A percentile compares a stretch with the other conserved stretches of the same genome.
phyloP scores from a whole-genome alignment of 1,140 invertebrate genomes.

The Drosophila pandora region DNA sequence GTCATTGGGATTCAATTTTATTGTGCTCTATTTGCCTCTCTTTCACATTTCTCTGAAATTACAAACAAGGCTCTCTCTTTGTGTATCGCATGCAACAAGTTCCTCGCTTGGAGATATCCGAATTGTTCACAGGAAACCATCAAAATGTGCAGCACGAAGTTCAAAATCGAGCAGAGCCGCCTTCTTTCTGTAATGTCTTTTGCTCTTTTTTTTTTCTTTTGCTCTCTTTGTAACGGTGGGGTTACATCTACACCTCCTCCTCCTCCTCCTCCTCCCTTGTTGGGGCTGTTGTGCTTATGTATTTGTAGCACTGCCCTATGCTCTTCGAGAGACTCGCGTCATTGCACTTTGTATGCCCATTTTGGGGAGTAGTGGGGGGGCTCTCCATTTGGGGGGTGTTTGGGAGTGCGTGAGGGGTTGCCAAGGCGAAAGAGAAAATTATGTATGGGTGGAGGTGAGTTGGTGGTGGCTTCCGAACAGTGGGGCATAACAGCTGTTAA shows the following conservation, averaged over 20 bases:
- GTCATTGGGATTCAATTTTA: slow-evolving; percentile 20
- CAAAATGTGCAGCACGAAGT: slow-evolving; percentile 70
- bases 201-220: slow-evolving; percentile 6
- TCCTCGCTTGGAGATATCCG: slow-evolving; percentile 72
- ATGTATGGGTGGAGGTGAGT: background rate
- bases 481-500: slow-evolving; percentile 44
- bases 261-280: background rate
- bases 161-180: slow-evolving; percentile 35
- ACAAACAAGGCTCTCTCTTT: slow-evolving; percentile 1
- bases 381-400: slow-evolving; percentile 6
- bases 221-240: slow-evolving; percentile 8
- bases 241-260: background rate
- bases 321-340: slow-evolving; percentile 40
- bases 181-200: slow-evolving; percentile 9
- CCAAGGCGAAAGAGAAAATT: slow-evolving; percentile 37
- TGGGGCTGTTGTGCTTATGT: slow-evolving; percentile 14
- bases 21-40: slow-evolving; percentile 2
- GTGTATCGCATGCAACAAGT: slow-evolving; percentile 73
- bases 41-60: background rate
- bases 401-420: slow-evolving; percentile 63
- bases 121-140: slow-evolving; percentile 77
- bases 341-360: slow-evolving; percentile 41
- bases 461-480: slow-evolving; percentile 48
- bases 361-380: slow-evolving; percentile 1
- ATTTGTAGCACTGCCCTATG: slow-evolving; percentile 16